Percentiles rank a stretch among this genome's conserved stretches.
phyloP scores from a whole-genome alignment of 1,140 invertebrate species.

The Scaptomyza hsui region DNA sequence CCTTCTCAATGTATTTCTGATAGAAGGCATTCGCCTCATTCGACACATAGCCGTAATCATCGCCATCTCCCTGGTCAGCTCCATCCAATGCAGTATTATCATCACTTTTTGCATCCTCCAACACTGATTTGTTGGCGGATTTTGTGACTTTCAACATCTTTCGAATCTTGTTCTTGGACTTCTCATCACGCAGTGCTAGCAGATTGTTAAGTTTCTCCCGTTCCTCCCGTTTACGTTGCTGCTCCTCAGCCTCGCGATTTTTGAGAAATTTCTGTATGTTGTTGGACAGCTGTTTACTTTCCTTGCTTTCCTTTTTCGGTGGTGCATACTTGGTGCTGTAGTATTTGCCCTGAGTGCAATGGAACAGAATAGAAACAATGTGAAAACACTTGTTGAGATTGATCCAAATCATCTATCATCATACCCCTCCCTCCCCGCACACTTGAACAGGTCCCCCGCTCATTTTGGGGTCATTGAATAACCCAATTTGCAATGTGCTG shows the following conservation, averaged over 20 bases:
- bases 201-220: slow-evolving; percentile 88
- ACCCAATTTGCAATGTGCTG: slow-evolving; percentile 12
- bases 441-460: background rate
- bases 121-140: slow-evolving; percentile 93
- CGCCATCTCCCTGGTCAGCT: slow-evolving; percentile 89
- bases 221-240: slow-evolving; percentile 87
- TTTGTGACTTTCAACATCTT: slow-evolving; percentile 90
- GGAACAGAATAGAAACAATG: background rate
- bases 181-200: slow-evolving; percentile 89
- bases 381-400: slow-evolving; percentile 26
- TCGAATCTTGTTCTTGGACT: slow-evolving; percentile 88
- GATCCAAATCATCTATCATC: background rate
- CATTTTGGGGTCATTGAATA: slow-evolving; percentile 15
- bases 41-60: slow-evolving; percentile 95
- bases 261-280: slow-evolving; percentile 93
- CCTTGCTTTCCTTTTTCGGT: slow-evolving; percentile 91
- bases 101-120: slow-evolving; percentile 91
- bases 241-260: slow-evolving; percentile 91
- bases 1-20: slow-evolving; percentile 92
- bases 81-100: slow-evolving; percentile 64
- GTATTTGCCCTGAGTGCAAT: slow-evolving; percentile 85
- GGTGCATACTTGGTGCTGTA: slow-evolving; percentile 91
- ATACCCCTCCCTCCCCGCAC: background rate
- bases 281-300: slow-evolving; percentile 87
- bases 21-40: slow-evolving; percentile 92